Evolutionary conservation across 2,888 invertebrate genomes (phyloP).

Genomic region (Melangyna quadrimaculata): DNA sequence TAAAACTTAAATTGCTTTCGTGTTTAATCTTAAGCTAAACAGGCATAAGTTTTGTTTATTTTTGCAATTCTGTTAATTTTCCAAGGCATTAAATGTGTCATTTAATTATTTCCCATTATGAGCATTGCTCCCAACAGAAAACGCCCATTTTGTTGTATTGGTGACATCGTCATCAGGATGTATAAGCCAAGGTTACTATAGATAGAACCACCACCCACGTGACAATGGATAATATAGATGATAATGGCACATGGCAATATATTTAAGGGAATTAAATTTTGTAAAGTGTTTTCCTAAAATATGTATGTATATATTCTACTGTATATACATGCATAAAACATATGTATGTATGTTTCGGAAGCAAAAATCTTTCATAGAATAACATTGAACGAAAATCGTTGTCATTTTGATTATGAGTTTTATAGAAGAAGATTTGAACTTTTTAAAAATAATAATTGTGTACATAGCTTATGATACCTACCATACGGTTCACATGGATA

Average conservation of each 20-base stretch:
- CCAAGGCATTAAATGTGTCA: constrained; percentile 32
- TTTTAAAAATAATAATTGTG: too few species aligned
- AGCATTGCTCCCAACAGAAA: not conserved
- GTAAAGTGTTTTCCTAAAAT: not conserved
- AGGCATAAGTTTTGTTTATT: not conserved
- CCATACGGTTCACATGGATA: not conserved
- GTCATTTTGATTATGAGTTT: too few species aligned
- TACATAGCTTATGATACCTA: not conserved
- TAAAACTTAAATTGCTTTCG: not conserved
- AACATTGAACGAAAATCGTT: not conserved
- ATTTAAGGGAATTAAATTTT: not conserved
- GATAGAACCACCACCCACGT: constrained; percentile 9
- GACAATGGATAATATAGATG: not conserved
- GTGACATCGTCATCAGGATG: not conserved
- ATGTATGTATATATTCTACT: too few species aligned
- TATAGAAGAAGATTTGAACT: not conserved
- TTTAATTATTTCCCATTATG: constrained; percentile 28
- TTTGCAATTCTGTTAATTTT: constrained; percentile 21
- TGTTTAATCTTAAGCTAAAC: not conserved
- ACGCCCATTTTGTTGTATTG: not conserved
- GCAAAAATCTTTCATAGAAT: not conserved
- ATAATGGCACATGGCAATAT: constrained; percentile 5
- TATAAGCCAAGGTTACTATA: constrained; percentile 9
- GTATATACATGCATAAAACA: too few species aligned
- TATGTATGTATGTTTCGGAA: too few species aligned